Evolutionary conservation across 2,888 invertebrate species (phyloP), one percentile per base, ranked within the genome.

Genomic region (Drosophila basisetae): DNA sequence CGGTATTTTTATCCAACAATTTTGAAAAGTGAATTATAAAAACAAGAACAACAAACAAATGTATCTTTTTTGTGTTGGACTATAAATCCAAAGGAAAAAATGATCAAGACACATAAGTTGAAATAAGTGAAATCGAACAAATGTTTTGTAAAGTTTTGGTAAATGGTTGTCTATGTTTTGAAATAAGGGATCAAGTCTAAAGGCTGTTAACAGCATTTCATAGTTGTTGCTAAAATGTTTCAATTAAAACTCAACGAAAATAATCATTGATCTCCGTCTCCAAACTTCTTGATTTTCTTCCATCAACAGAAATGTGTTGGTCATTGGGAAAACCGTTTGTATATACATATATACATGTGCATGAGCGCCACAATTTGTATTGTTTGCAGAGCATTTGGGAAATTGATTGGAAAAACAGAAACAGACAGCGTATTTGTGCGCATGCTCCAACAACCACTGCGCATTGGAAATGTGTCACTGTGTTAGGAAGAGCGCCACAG

Each of bases 391-490:
- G 76, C 39, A 59, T 58, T 63, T 54, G 63, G 73, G 61, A 63
- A 78, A 74, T 39, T 62, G 30, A 62, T 65, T 80, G 78, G 78
- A 78, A 78, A 76, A 43, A 41, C 37, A 50, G 63, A 76, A 39
- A 37, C 37, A 47, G 63, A 65, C 35, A 55, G 31, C 28, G 30
- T 31, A 25, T 61, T 62, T 49, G 62, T 74, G 89, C 89, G 85
- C 85, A 89, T 82, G 89, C 82, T 50, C 74, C 72, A 73, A 62
- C 56, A 71, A 80, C 63, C 70, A 72, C 62, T 89, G 85, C 82
- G 89, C 89, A 72, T 73, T 82, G 89, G 89, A 86, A 86, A 82
- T 86, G 73, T 89, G 84, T 85, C 89, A 85, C 82, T 85, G 82
- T 85, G 87, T 68, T 89, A 77, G 66, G 68, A 70, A 80, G 82